Evolutionary conservation across 2,888 invertebrate genomes (phyloP).

Genomic region (Eurytoma adleriae): DNA sequence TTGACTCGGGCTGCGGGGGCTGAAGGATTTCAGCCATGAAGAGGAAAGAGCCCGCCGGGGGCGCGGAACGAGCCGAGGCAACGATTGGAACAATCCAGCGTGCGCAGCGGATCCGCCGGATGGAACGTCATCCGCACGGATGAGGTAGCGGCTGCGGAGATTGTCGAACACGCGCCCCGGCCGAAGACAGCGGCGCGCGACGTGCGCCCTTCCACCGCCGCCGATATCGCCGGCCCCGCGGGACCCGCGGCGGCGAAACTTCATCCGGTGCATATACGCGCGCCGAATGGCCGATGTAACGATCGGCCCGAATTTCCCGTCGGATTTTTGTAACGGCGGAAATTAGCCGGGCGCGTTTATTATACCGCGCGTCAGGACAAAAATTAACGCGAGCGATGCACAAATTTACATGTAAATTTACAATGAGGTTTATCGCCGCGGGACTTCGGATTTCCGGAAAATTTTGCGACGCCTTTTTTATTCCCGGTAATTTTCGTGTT

Average conservation of each 20-base stretch:
- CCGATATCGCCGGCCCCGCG: too few species aligned
- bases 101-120: constrained; percentile 28
- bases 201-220: not conserved
- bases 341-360: not conserved
- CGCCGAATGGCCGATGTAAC: too few species aligned
- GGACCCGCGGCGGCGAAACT: too few species aligned
- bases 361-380: not conserved
- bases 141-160: constrained; percentile 21
- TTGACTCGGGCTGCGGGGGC: constrained; percentile 37
- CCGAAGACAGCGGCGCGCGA: not conserved
- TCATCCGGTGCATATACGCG: too few species aligned
- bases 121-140: constrained; percentile 47
- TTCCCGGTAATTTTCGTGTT: too few species aligned
- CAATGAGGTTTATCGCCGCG: too few species aligned
- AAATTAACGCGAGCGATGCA: not conserved
- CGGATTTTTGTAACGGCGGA: too few species aligned
- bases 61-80: not conserved
- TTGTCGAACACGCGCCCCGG: constrained; percentile 25
- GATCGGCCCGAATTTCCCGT: too few species aligned
- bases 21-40: constrained; percentile 40
- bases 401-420: too few species aligned
- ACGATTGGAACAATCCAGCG: constrained; percentile 49
- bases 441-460: too few species aligned
- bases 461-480: too few species aligned
- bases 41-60: not conserved